Percentiles rank a stretch among this genome's conserved stretches.
Conservation (phyloP, 2,888 invertebrate species). For the Hypsopygia costalis region DNA sequence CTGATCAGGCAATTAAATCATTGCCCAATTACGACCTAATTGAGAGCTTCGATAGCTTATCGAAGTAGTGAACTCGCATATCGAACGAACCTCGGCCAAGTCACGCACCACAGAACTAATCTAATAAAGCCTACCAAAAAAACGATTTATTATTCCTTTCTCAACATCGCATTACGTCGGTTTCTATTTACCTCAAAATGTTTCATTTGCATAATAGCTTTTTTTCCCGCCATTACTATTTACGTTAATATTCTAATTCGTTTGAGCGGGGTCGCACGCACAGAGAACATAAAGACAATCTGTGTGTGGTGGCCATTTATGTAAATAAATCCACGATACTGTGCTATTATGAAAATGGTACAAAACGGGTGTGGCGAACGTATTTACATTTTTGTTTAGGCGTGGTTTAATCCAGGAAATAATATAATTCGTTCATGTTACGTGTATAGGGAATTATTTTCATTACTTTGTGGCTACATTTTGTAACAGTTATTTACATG, state of each 20-base stretch:
- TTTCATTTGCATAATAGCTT: slow-evolving; percentile 80
- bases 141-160: slow-evolving; percentile 71
- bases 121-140: slow-evolving; percentile 53
- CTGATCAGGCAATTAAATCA: too few relatives aligned
- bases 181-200: slow-evolving; percentile 77
- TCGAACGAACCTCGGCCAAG: slow-evolving; percentile 21
- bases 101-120: slow-evolving; percentile 51
- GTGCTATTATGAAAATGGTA: slow-evolving; percentile 66
- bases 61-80: not conserved
- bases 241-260: slow-evolving; percentile 78
- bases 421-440: slow-evolving; percentile 34
- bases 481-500: slow-evolving; percentile 3
- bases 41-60: not conserved
- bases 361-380: slow-evolving; percentile 57
- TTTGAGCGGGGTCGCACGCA: slow-evolving; percentile 73
- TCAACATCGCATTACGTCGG: slow-evolving; percentile 69
- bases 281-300: slow-evolving; percentile 77
- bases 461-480: slow-evolving; percentile 12
- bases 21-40: not conserved
- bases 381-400: slow-evolving; percentile 63
- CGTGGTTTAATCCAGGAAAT: slow-evolving; percentile 51
- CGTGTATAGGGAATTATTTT: slow-evolving; percentile 27
- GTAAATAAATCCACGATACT: slow-evolving; percentile 76
- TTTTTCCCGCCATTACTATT: slow-evolving; percentile 76
- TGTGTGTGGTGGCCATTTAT: slow-evolving; percentile 74